These are phyloP conservation scores for Drosophila pseudotakahashii DNA, from an alignment of 2,888 invertebrate genomes.

Conservation along the genomic window DNA sequence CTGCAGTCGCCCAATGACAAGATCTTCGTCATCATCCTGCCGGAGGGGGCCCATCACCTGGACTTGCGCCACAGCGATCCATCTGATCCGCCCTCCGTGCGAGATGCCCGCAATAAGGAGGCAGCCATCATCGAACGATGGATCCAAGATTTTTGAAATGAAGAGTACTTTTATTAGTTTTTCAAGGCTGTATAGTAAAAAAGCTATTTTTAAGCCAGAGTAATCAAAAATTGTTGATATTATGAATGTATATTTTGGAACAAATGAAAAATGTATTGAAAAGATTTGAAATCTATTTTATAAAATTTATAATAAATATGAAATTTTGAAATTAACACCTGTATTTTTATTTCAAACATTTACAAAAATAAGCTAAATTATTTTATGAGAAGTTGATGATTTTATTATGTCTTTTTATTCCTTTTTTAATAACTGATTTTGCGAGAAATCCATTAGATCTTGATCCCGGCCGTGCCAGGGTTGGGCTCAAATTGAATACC, in stretches of 20 bases:
- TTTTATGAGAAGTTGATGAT: not conserved
- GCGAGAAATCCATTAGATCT: not conserved
- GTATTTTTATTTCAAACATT: not conserved
- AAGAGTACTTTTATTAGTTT: too few species aligned
- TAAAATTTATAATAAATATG: not conserved
- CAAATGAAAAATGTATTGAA: not conserved
- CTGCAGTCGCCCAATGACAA: conserved; percentile 88
- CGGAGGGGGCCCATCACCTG: conserved; percentile 94
- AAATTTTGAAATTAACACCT: not conserved
- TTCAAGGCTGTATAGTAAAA: too few species aligned
- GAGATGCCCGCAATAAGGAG: conserved; percentile 74
- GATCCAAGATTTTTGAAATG: conserved; percentile 56
- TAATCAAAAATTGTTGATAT: not conserved
- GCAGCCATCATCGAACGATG: conserved; percentile 67
- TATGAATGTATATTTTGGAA: not conserved
- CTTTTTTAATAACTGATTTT: not conserved
- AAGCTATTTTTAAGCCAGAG: not conserved
- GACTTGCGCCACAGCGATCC: conserved; percentile 86
- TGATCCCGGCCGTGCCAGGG: not conserved
- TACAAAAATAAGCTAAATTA: not conserved
- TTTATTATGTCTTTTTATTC: not conserved
- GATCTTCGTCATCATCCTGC: conserved; percentile 89
- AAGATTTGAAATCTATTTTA: not conserved
- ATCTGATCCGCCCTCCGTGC: conserved; percentile 79
- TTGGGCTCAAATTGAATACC: not conserved